These are phyloP conservation scores for Spheniscus humboldti DNA, from an alignment of 2,797 vertebrate species.

Conservation along the genomic window DNA sequence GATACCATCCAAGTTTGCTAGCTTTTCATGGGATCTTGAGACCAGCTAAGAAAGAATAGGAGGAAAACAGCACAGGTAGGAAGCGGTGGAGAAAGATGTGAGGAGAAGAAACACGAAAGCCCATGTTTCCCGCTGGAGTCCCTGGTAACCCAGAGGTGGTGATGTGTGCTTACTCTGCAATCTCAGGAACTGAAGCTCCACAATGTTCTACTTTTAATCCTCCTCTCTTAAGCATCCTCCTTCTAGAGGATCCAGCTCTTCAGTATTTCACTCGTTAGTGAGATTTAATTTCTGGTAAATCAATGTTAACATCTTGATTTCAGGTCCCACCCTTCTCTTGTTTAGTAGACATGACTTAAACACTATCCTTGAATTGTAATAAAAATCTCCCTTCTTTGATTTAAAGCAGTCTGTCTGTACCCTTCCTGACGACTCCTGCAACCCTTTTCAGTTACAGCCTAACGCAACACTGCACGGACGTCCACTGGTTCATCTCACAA, in stretches of 20 bases:
- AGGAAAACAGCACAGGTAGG: not conserved
- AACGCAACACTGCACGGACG: not conserved
- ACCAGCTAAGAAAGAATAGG: not conserved
- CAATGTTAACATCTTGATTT: not conserved
- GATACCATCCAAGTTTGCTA: not conserved
- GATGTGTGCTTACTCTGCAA: not conserved
- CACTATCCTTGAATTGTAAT: not conserved
- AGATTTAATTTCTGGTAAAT: not conserved
- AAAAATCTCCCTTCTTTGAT: not conserved
- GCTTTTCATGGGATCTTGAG: no score
- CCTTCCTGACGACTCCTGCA: not conserved
- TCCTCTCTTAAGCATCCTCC: not conserved
- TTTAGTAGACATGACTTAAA: not conserved
- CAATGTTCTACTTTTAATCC: not conserved
- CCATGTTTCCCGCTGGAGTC: rapidly evolving
- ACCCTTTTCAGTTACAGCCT: not conserved
- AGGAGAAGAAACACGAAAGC: not conserved
- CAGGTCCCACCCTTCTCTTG: not conserved
- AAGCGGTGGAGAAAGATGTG: not conserved
- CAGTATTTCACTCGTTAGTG: not conserved
- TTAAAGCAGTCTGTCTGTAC: not conserved
- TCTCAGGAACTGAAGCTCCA: not conserved
- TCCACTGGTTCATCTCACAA: not conserved
- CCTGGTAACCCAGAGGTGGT: not conserved
- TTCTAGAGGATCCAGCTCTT: not conserved